Base-by-base conservation (phyloP, 1,140 invertebrate species). In the Euschistus heros region DNA sequence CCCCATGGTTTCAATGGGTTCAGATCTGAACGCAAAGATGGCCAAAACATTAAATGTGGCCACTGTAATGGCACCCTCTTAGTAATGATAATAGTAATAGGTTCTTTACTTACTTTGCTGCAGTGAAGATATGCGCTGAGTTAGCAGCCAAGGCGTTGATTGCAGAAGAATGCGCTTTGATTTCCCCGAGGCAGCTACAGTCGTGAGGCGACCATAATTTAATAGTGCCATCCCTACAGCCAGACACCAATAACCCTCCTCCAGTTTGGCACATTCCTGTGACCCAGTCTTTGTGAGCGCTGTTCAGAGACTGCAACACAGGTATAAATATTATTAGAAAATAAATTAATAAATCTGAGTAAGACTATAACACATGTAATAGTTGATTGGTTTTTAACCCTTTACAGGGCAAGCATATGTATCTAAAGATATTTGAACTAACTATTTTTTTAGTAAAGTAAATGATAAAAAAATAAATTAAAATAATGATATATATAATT, bases 261-360 rank as follows among this genome's bases (percentile, higher is more conserved):
- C 82, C 84, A 67, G 89, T 79, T 73, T 84, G 82, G 65, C 80
- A 79, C 69, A 93, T 75, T 26, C 88, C 90, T 72, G 86, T 86
- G 61, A 94, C 85, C 91, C 91, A 94, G 75, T 91, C 89, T 75
- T 89, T 90, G 75, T 94, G 92, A 42, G 90, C 91, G 75, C 89
- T 87, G 74, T 89, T 92, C 20, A 92, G 74, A 30, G 87, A 89
- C 81, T 91, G 78, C 26, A 81, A 68, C 22, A 66, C 7, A 10
- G 33, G 33, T 37, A 4, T 13, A 37, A 37, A 37, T 37, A 37
- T 6, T 13, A 37, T 37, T 4, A 30, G 27, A 30, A 7, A 30
- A 30, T 30, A 30, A 30, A n/a, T n/a, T n/a, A n/a, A n/a, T n/a
- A n/a, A n/a, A n/a, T n/a, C n/a, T n/a, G n/a, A n/a, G n/a, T n/a